Evolutionary conservation across 2,113 vertebrate genomes (phyloP).

Genomic region (Enhydra lutris): DNA sequence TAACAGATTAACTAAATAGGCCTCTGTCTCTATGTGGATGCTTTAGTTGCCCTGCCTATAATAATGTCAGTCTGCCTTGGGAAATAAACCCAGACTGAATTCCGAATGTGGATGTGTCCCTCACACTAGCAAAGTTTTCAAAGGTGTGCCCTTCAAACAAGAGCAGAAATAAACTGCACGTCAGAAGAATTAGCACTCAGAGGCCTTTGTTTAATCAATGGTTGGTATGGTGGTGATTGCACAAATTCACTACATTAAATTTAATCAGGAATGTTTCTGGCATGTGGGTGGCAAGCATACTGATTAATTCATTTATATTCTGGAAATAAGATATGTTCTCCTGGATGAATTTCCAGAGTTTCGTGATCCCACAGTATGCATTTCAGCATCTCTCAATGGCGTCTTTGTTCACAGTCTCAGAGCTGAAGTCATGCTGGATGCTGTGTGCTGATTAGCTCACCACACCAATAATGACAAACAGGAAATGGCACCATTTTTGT

Average conservation of each 20-base stretch:
- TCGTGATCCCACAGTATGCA: conserved; percentile 35
- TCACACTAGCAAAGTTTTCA: neutral
- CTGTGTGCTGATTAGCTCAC: conserved; percentile 35
- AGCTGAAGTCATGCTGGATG: neutral
- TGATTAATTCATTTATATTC: conserved; percentile 86
- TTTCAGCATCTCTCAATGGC: conserved; percentile 54
- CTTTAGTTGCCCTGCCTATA: neutral
- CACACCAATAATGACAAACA: neutral
- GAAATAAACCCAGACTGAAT: neutral
- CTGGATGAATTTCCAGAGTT: conserved; percentile 75
- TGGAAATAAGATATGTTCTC: conserved; percentile 75
- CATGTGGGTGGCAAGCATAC: conserved; percentile 59
- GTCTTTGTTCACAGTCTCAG: neutral
- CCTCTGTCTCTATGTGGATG: neutral
- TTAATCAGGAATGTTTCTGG: conserved; percentile 82
- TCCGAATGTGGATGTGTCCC: no score
- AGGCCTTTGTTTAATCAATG: conserved; percentile 79
- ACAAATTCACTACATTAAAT: conserved; percentile 68
- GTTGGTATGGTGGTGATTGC: conserved; percentile 71
- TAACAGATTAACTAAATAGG: neutral
- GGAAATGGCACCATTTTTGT: neutral
- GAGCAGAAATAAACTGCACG: conserved; percentile 58
- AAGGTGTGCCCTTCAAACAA: conserved; percentile 63
- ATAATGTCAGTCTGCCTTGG: neutral
- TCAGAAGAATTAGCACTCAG: conserved; percentile 67